These are phyloP conservation scores for Macropus fuliginosus DNA, from an alignment of 2,797 vertebrate species.

Conservation along the genomic window DNA sequence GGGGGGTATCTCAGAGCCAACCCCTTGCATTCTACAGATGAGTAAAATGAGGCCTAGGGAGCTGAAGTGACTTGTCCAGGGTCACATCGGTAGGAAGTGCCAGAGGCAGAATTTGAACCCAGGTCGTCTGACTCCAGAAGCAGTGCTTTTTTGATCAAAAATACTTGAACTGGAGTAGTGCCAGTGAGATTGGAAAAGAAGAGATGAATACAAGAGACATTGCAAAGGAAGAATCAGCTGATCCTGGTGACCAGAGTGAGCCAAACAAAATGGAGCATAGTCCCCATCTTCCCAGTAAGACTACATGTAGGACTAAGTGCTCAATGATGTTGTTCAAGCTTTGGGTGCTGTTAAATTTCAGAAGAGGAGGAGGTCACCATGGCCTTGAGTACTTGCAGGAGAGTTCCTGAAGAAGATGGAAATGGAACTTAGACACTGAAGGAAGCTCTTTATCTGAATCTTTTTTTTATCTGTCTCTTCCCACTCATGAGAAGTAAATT, in stretches of 20 bases:
- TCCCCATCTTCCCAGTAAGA: background rate
- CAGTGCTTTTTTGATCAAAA: background rate
- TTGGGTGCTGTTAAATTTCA: background rate
- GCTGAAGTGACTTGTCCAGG: background rate
- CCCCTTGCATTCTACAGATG: background rate
- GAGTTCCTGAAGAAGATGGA: background rate
- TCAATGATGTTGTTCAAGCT: background rate
- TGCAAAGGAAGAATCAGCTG: background rate
- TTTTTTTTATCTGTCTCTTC: background rate
- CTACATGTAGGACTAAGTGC: background rate
- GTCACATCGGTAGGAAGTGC: background rate
- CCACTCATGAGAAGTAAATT: background rate
- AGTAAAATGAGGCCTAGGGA: background rate
- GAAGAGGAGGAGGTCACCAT: background rate
- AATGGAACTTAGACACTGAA: background rate
- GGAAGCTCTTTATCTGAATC: background rate
- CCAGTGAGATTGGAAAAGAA: background rate
- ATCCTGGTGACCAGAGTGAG: background rate
- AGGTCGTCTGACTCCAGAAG: background rate
- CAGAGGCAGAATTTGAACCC: background rate
- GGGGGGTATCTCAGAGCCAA: background rate
- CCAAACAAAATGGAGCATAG: background rate
- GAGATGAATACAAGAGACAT: background rate
- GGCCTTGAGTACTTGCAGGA: background rate
- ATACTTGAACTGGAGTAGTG: background rate